These are phyloP conservation scores for Philereme vetulata DNA, from an alignment of 2,888 invertebrate species.

Conservation along the genomic window DNA sequence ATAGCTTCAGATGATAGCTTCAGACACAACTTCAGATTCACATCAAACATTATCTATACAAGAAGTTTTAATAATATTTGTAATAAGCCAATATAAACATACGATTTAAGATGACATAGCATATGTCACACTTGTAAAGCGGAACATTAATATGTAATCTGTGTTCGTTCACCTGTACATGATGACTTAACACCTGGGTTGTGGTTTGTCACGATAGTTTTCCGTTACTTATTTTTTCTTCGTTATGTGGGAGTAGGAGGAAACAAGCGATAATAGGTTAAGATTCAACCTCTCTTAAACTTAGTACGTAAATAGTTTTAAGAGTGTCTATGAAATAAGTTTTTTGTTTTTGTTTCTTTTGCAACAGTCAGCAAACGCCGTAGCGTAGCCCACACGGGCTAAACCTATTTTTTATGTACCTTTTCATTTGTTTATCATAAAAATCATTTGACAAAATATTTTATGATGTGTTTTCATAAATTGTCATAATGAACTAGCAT, in stretches of 20 bases:
- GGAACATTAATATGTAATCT: too few species aligned
- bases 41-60: background rate
- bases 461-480: too few species aligned
- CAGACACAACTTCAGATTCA: too few species aligned
- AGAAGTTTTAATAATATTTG: background rate
- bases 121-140: too few species aligned
- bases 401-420: conserved; percentile 45
- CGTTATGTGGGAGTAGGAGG: conserved; percentile 38
- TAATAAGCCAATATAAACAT: too few species aligned
- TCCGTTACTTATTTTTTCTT: conserved; percentile 44
- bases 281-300: conserved; percentile 37
- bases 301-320: conserved; percentile 26
- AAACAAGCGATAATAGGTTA: conserved; percentile 42
- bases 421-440: conserved; percentile 7
- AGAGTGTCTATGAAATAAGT: conserved; percentile 40
- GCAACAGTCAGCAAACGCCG: conserved; percentile 46
- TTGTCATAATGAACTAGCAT: background rate
- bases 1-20: conserved; percentile 2
- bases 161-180: conserved; percentile 22
- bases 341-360: conserved; percentile 53
- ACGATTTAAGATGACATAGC: background rate
- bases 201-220: conserved; percentile 29
- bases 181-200: conserved; percentile 2
- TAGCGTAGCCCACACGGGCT: conserved; percentile 44
- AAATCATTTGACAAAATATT: too few species aligned